Percentiles rank a stretch among this genome's conserved stretches.
Conservation (phyloP, 1,140 invertebrate genomes). For the Zaprionus kolodkinae region DNA sequence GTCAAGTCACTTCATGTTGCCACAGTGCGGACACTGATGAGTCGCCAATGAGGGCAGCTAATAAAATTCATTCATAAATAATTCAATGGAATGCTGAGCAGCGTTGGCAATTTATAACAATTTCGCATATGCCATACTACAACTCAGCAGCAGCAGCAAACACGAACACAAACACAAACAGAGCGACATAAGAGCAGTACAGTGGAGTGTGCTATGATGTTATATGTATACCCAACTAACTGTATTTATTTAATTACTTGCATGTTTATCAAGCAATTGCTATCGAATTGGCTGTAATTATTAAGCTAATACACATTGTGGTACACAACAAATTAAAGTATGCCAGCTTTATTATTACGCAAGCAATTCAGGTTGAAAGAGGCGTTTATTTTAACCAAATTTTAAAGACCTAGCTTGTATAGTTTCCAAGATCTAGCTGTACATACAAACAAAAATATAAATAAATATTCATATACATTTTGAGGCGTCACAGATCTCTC, state of each 20-base stretch:
- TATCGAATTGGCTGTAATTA: too few species aligned
- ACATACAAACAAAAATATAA: not conserved
- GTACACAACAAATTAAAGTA: too few species aligned
- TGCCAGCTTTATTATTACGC: too few species aligned
- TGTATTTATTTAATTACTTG: too few species aligned
- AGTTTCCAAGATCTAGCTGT: too few species aligned
- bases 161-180: not conserved
- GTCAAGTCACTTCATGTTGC: slow-evolving; percentile 61
- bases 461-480: not conserved
- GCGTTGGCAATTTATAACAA: slow-evolving; percentile 75
- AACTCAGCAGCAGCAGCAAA: slow-evolving; percentile 15
- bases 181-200: not conserved
- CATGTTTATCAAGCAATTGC: too few species aligned
- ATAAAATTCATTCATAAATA: slow-evolving; percentile 83
- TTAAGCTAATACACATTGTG: too few species aligned
- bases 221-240: too few species aligned
- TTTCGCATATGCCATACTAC: slow-evolving; percentile 70
- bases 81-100: slow-evolving; percentile 66
- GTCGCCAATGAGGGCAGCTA: slow-evolving; percentile 80
- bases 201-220: too few species aligned
- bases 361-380: too few species aligned
- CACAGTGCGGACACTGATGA: slow-evolving; percentile 76
- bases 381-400: too few species aligned
- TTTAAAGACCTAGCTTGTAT: too few species aligned
- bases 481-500: not conserved